Evolutionary conservation across 2,797 vertebrate genomes (phyloP).

Genomic region (Syndactyla subalaris): DNA sequence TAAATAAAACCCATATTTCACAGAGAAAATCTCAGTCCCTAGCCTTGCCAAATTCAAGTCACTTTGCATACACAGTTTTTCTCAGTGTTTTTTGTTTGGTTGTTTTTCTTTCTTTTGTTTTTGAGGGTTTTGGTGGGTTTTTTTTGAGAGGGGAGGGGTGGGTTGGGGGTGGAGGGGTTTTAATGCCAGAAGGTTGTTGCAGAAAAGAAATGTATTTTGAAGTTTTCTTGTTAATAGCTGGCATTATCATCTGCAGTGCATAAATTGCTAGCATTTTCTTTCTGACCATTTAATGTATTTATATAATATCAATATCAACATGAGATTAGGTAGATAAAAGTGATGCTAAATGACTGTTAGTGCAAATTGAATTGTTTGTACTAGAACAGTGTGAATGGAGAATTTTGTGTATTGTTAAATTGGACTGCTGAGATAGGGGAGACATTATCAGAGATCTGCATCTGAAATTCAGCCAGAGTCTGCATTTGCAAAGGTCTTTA

Average conservation of each 20-base stretch:
- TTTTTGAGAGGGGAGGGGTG: no score
- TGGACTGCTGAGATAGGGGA: background rate
- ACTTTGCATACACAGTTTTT: background rate
- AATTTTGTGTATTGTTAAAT: background rate
- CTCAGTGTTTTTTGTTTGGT: background rate
- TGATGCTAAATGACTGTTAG: background rate
- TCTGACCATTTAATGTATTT: background rate
- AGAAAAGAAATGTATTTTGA: background rate
- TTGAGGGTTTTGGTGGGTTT: background rate
- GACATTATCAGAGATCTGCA: background rate
- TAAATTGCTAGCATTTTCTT: background rate
- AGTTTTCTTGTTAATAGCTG: background rate
- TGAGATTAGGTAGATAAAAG: background rate
- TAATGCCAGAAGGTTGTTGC: background rate
- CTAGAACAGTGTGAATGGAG: background rate
- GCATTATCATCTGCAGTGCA: background rate
- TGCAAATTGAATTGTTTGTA: constrained; percentile 12
- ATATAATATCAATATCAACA: background rate
- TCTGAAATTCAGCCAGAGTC: background rate
- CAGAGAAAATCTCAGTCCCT: background rate
- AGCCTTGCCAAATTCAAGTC: background rate
- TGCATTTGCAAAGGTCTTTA: constrained; percentile 8
- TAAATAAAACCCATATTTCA: background rate
- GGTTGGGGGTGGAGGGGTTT: background rate
- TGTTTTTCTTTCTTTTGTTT: background rate